These are phyloP conservation scores for Hypomecis punctinalis DNA, from an alignment of 2,888 invertebrate genomes.

Conservation along the genomic window DNA sequence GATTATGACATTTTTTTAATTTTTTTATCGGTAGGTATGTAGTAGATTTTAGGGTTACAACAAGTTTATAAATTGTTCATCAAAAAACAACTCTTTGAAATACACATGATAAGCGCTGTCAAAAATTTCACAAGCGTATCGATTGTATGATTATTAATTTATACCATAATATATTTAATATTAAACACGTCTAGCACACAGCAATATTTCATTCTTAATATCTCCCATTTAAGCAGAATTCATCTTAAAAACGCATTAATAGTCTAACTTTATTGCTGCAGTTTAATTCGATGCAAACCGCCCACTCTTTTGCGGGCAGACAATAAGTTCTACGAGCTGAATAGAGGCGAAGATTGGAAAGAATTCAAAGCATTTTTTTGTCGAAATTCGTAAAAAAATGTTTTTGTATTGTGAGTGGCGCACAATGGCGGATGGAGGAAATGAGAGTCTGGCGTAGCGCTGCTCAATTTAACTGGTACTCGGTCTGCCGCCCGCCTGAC, in stretches of 20 bases:
- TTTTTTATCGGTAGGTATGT: no score
- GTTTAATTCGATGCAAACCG: conserved; percentile 52
- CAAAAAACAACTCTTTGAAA: no score
- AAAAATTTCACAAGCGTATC: no score
- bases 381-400: conserved; percentile 83
- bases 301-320: conserved; percentile 67
- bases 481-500: conserved; percentile 53
- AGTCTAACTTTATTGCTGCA: conserved; percentile 54
- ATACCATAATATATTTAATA: background rate
- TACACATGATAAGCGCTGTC: no score
- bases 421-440: conserved; percentile 82
- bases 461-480: conserved; percentile 81
- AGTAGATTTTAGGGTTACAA: no score
- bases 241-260: conserved; percentile 23
- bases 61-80: no score
- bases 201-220: conserved; percentile 1
- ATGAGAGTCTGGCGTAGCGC: conserved; percentile 81
- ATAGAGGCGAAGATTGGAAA: conserved; percentile 83
- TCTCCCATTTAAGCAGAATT: conserved; percentile 7
- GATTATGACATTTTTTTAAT: no score
- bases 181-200: background rate
- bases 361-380: conserved; percentile 82
- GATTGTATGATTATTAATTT: no score
- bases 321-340: conserved; percentile 78
- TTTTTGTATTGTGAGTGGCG: conserved; percentile 82